Conservation (phyloP, 2,888 invertebrate species). For the Torymus tubicola region DNA sequence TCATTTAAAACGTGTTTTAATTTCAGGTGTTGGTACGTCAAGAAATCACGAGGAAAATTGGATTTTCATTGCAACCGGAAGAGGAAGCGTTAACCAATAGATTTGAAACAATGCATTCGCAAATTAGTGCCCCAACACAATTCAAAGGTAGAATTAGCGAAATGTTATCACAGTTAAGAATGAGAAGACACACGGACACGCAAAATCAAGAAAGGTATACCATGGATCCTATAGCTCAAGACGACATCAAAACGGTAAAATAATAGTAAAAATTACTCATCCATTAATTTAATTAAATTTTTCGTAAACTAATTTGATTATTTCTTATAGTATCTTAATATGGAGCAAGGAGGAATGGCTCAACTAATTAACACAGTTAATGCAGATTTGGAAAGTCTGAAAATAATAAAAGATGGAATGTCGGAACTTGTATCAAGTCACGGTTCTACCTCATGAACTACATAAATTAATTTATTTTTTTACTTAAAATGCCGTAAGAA, state of each 20-base stretch:
- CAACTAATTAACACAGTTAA: slow-evolving; percentile 90
- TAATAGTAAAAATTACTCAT: background rate
- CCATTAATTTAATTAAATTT: background rate
- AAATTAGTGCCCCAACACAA: slow-evolving; percentile 93
- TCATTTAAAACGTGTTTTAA: slow-evolving; percentile 16
- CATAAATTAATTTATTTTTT: slow-evolving; percentile 43
- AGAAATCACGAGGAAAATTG: slow-evolving; percentile 92
- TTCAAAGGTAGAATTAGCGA: slow-evolving; percentile 96
- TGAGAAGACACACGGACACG: slow-evolving; percentile 81
- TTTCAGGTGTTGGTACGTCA: slow-evolving; percentile 89
- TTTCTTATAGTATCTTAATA: slow-evolving; percentile 83
- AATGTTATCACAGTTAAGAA: slow-evolving; percentile 89
- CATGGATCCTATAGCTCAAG: slow-evolving; percentile 82
- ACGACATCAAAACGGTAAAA: slow-evolving; percentile 80
- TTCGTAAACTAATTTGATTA: slow-evolving; percentile 7
- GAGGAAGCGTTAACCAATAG: slow-evolving; percentile 93
- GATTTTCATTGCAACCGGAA: slow-evolving; percentile 90
- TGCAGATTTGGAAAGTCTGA: slow-evolving; percentile 86
- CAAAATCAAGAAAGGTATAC: slow-evolving; percentile 85
- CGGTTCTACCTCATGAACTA: slow-evolving; percentile 66
- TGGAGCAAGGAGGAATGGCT: slow-evolving; percentile 93
- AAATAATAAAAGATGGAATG: slow-evolving; percentile 88
- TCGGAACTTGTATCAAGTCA: slow-evolving; percentile 76
- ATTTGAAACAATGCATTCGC: slow-evolving; percentile 90
- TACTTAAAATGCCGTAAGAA: slow-evolving; percentile 26